Percentiles rank a stretch among this genome's conserved stretches.
phyloP scores from a whole-genome alignment of 30 jellyfish, hydroid and myxozoan species.

The Pseudorhiza aurosa region DNA sequence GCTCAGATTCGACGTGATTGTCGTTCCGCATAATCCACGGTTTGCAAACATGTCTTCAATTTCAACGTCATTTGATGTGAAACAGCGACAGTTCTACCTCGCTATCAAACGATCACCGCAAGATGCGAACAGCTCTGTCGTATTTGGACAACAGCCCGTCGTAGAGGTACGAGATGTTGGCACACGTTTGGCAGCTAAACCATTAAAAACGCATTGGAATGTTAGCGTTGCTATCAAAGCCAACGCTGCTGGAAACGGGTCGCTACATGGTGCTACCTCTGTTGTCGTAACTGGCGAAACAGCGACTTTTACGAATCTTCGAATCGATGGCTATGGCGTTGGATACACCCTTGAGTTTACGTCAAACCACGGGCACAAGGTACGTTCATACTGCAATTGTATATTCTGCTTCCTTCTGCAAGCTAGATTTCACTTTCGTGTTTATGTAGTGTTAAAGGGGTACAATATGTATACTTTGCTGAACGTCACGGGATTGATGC shows the following conservation, averaged over 20 bases:
- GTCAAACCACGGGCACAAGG: conserved; percentile 77
- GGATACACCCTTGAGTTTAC: conserved; percentile 63
- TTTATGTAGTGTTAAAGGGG: no score
- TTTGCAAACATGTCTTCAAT: conserved; percentile 55
- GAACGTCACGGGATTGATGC: no score
- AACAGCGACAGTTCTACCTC: conserved; percentile 65
- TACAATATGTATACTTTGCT: no score
- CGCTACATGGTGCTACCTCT: conserved; percentile 43
- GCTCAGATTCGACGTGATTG: conserved; percentile 45
- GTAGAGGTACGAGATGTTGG: conserved; percentile 84
- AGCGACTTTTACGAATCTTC: conserved; percentile 71
- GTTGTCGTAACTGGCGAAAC: conserved; percentile 15
- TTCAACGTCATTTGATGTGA: conserved; percentile 73
- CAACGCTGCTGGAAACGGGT: conserved; percentile 48
- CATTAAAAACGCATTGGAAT: conserved; percentile 64
- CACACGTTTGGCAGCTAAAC: conserved; percentile 71
- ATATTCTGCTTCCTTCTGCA: background rate
- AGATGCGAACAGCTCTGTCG: conserved; percentile 74
- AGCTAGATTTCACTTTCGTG: no score
- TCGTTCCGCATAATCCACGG: conserved; percentile 55
- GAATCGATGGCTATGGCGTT: conserved; percentile 70
- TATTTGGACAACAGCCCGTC: conserved; percentile 80
- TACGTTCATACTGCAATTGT: background rate
- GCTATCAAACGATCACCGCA: conserved; percentile 57
- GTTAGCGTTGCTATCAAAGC: conserved; percentile 48